Evolutionary conservation across 2,888 invertebrate genomes (phyloP).

Genomic region (Exephanes ischioxanthus): DNA sequence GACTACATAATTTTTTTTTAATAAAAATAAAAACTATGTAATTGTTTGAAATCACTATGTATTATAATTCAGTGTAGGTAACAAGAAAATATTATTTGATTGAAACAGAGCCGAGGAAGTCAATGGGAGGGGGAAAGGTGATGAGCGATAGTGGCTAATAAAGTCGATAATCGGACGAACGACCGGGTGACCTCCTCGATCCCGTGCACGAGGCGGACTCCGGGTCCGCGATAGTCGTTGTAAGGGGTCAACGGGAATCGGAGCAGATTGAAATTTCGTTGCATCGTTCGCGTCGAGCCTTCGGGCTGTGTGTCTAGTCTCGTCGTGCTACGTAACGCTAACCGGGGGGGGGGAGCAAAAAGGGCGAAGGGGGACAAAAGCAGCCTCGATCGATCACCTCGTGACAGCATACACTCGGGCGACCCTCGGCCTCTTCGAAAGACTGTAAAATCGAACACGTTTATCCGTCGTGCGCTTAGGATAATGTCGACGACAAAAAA

Average conservation of each 20-base stretch:
- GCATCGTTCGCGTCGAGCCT: slow-evolving; percentile 18
- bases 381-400: slow-evolving; percentile 43
- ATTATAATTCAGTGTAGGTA: not conserved
- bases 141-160: slow-evolving; percentile 21
- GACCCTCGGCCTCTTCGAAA: slow-evolving; percentile 27
- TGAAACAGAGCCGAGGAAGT: slow-evolving; percentile 10
- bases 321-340: slow-evolving; percentile 26
- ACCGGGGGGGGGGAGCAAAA: not conserved
- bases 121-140: not conserved
- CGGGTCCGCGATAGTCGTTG: slow-evolving; percentile 16
- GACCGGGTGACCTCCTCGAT: slow-evolving; percentile 37
- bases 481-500: slow-evolving; percentile 11
- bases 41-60: not conserved
- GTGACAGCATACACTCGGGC: slow-evolving; percentile 13
- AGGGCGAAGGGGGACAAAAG: not conserved
- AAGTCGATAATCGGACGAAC: slow-evolving; percentile 21
- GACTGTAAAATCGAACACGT: slow-evolving; percentile 32
- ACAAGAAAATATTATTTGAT: slow-evolving; percentile 13
- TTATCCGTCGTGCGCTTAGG: not conserved
- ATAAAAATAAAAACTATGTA: not conserved
- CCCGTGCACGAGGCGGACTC: slow-evolving; percentile 18
- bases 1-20: no score
- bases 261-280: slow-evolving; percentile 46
- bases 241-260: slow-evolving; percentile 44
- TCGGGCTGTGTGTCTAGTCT: not conserved